These are phyloP conservation scores for Parazoanthus atlanticus DNA, from an alignment of 92 coral and sea anemone genomes.

Conservation along the genomic window DNA sequence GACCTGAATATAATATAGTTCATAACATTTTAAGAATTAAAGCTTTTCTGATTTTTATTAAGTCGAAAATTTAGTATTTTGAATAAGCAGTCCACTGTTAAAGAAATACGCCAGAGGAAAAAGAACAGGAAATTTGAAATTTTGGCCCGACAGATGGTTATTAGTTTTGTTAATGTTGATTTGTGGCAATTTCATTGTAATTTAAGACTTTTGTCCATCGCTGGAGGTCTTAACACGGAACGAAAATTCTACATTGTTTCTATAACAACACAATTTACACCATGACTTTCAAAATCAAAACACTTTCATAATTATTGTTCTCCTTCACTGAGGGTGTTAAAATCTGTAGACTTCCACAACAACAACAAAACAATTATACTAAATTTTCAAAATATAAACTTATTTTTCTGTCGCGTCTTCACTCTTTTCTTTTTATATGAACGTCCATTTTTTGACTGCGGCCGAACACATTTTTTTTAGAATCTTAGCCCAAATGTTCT, in stretches of 20 bases:
- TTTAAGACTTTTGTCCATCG: not conserved
- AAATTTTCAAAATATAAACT: no score
- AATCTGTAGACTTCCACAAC: not conserved
- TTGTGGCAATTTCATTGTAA: not conserved
- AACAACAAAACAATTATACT: no score
- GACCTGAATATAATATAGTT: not conserved
- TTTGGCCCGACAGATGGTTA: not conserved
- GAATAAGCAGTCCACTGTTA: not conserved
- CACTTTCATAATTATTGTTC: no score
- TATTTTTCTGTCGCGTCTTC: no score
- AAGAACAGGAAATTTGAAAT: not conserved
- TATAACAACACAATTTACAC: not conserved
- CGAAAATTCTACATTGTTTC: not conserved
- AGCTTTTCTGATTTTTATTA: not conserved
- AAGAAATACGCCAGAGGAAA: not conserved
- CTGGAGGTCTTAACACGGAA: not conserved
- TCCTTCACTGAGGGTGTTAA: not conserved
- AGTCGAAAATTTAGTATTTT: not conserved
- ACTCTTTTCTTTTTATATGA: no score
- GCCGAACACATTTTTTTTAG: no score
- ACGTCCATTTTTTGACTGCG: no score
- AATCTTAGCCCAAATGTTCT: no score
- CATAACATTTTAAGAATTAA: not conserved
- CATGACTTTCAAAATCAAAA: not conserved
- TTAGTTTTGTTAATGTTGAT: not conserved